These are phyloP conservation scores for Lydus trimaculatus DNA, from an alignment of 2,888 invertebrate species.

Conservation along the genomic window DNA sequence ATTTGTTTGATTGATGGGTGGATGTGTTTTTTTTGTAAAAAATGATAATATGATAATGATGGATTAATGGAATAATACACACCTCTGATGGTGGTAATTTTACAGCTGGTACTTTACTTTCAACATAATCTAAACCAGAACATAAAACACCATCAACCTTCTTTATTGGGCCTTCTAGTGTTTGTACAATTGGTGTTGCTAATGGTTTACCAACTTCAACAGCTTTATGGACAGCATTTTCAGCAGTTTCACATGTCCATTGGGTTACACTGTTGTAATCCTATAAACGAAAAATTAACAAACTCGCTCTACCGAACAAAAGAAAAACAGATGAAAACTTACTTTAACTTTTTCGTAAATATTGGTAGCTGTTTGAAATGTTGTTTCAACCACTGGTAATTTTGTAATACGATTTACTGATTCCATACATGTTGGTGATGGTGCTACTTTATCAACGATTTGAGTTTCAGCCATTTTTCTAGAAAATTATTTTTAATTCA, in stretches of 20 bases:
- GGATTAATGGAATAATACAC: slow-evolving; percentile 31
- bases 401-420: slow-evolving; percentile 66
- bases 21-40: slow-evolving; percentile 13
- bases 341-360: slow-evolving; percentile 69
- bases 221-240: slow-evolving; percentile 63
- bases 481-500: background rate
- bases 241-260: slow-evolving; percentile 66
- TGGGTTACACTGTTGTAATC: slow-evolving; percentile 64
- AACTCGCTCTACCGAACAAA: background rate
- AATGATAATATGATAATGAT: slow-evolving; percentile 10
- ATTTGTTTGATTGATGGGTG: slow-evolving; percentile 32
- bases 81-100: slow-evolving; percentile 66
- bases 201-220: slow-evolving; percentile 64
- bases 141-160: slow-evolving; percentile 66
- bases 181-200: slow-evolving; percentile 62
- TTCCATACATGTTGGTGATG: slow-evolving; percentile 59
- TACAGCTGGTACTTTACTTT: slow-evolving; percentile 65
- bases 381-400: slow-evolving; percentile 66
- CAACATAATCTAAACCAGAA: slow-evolving; percentile 64
- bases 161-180: slow-evolving; percentile 64
- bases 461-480: slow-evolving; percentile 36
- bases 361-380: slow-evolving; percentile 65
- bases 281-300: slow-evolving; percentile 44
- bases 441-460: slow-evolving; percentile 24
- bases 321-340: slow-evolving; percentile 32